Evolutionary conservation across 2,888 invertebrate genomes (phyloP), one percentile per base, ranked within the genome.

Genomic region (Cerastis rubricosa): DNA sequence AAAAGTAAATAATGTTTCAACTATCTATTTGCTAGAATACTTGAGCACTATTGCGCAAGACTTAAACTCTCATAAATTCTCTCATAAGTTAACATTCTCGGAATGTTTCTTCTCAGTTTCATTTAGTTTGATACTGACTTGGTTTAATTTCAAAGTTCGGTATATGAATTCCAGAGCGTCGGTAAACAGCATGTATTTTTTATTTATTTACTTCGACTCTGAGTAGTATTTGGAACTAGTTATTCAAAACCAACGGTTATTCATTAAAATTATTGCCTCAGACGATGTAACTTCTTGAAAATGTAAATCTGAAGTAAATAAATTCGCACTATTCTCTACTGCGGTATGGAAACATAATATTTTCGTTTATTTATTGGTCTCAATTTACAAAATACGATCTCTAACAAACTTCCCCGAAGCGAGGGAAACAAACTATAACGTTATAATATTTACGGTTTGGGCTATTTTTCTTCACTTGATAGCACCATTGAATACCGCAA

Each of bases 381-480:
- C 17, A 83, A 83, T 40, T 71, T 78, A 63, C 78, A 83, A 77
- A 74, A 69, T 79, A 84, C 35, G 61, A 75, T 72, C 66, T 83
- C 57, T 61, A 77, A 74, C 66, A 80, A 75, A 81, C 76, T 74
- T 76, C 69, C 66, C 51, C 22, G 29, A 76, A 74, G 73, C 77
- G 65, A 80, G 78, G 80, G 86, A 79, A 84, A 81, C 82, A 67
- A 88, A 89, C 88, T 80, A 89, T 90, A 86, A 86, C 81, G 87
- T 89, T 90, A 84, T 88, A 90, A 91, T 92, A 92, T 93, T 93
- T 93, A 92, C 88, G 89, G 89, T 88, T 88, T 87, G 75, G 78
- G 76, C 83, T 87, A 92, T 93, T 92, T 92, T 91, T 93, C 92
- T 90, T 90, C 91, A 88, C 87, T 88, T 85, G 85, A 87, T 83